Evolutionary conservation across 2,113 vertebrate genomes (phyloP).

Genomic region (Upupa epops): DNA sequence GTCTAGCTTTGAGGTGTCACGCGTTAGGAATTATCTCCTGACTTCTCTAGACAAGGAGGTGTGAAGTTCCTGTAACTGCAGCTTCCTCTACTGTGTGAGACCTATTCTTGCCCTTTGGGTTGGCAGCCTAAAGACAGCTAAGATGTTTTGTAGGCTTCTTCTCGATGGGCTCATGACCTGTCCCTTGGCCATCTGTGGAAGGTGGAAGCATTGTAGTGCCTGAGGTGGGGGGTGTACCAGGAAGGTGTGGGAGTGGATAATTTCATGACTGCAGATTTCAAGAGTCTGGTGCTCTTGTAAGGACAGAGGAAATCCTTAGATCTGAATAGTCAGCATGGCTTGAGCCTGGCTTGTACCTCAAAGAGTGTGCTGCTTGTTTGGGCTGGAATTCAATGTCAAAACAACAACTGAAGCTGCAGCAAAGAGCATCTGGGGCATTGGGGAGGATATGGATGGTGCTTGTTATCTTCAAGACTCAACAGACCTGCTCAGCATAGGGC

Average conservation of each 20-base stretch:
- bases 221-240: accelerated
- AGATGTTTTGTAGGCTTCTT: neutral
- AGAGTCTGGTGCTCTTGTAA: neutral
- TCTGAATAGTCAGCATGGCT: neutral
- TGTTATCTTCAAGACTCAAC: neutral
- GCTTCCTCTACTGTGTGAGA: neutral
- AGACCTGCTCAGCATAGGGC: neutral
- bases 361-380: neutral
- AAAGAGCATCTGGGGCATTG: neutral
- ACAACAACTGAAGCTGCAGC: neutral
- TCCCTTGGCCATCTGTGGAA: neutral
- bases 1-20: neutral
- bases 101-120: neutral
- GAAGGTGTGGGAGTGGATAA: neutral
- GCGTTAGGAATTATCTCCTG: neutral
- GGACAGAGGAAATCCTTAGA: neutral
- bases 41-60: neutral
- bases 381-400: neutral
- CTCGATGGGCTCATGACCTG: neutral
- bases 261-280: neutral
- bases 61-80: neutral
- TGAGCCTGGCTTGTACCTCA: neutral
- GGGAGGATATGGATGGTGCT: neutral
- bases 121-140: neutral
- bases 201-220: neutral